phyloP scores from a whole-genome alignment of 1,140 invertebrate genomes.

The Drosophila simulans region DNA sequence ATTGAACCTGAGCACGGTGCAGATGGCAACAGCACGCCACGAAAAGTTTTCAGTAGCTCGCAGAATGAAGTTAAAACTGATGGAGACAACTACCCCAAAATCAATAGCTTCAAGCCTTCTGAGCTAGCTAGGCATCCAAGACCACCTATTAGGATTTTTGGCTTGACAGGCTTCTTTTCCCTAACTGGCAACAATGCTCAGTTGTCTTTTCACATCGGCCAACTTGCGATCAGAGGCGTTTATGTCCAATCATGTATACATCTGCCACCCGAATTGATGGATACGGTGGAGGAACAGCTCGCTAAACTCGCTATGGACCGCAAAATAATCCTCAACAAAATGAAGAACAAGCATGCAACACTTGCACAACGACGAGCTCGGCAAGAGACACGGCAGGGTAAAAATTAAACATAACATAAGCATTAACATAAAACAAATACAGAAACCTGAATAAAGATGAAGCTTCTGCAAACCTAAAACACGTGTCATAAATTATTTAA shows the following conservation, averaged over 20 bases:
- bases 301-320: constrained; percentile 16
- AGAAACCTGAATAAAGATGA: too few species aligned
- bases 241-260: neutral
- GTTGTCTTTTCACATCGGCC: constrained; percentile 21
- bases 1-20: neutral
- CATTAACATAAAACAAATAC: too few species aligned
- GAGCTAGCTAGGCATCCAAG: too few species aligned
- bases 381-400: neutral
- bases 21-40: neutral
- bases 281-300: constrained; percentile 46
- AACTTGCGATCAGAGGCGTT: constrained; percentile 22
- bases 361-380: neutral
- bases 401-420: neutral
- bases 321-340: constrained; percentile 23
- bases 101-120: too few species aligned
- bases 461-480: too few species aligned
- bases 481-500: too few species aligned
- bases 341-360: constrained; percentile 32
- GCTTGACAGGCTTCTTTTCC: constrained; percentile 43
- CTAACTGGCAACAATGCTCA: constrained; percentile 45
- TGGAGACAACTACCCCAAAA: too few species aligned
- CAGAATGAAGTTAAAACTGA: too few species aligned
- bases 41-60: too few species aligned
- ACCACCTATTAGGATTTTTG: constrained; percentile 22
- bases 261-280: constrained; percentile 5